Evolutionary conservation across 2,888 invertebrate genomes (phyloP).

Genomic region (Nephrotoma appendiculata): DNA sequence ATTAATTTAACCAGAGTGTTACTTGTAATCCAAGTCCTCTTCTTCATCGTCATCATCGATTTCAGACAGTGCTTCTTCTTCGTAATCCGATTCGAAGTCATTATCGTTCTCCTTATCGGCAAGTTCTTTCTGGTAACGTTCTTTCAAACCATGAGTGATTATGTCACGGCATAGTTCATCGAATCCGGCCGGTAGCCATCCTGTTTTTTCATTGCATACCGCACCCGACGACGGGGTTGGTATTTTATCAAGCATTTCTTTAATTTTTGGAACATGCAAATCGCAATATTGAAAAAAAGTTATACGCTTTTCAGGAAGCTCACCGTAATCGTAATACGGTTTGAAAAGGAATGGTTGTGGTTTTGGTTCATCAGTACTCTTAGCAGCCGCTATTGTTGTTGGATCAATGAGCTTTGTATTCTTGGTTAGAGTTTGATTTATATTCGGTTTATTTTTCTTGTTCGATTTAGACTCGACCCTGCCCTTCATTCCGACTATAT

Average conservation of each 20-base stretch:
- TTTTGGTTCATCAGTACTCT: slow-evolving; percentile 17
- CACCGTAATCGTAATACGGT: slow-evolving; percentile 49
- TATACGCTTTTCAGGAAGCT: slow-evolving; percentile 68
- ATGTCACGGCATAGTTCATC: slow-evolving; percentile 58
- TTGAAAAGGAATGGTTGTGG: slow-evolving; percentile 27
- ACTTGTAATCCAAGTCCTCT: background rate
- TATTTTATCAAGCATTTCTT: slow-evolving; percentile 54
- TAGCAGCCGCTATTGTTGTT: slow-evolving; percentile 2
- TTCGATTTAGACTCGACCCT: slow-evolving; percentile 17
- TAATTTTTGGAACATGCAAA: slow-evolving; percentile 61
- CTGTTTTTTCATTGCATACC: slow-evolving; percentile 55
- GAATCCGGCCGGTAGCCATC: slow-evolving; percentile 62
- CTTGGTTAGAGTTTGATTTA: background rate
- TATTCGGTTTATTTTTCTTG: background rate
- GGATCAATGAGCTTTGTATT: background rate
- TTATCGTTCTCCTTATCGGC: slow-evolving; percentile 5
- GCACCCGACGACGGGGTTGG: slow-evolving; percentile 42
- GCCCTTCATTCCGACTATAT: slow-evolving; percentile 26
- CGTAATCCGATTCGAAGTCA: slow-evolving; percentile 12
- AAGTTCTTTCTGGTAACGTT: slow-evolving; percentile 24
- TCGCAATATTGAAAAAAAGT: slow-evolving; percentile 47
- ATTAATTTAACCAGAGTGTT: background rate
- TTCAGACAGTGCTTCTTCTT: background rate
- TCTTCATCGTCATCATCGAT: slow-evolving; percentile 14
- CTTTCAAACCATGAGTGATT: slow-evolving; percentile 48